phyloP scores from a whole-genome alignment of 1,140 invertebrate species.

The Megalopta genalis region DNA sequence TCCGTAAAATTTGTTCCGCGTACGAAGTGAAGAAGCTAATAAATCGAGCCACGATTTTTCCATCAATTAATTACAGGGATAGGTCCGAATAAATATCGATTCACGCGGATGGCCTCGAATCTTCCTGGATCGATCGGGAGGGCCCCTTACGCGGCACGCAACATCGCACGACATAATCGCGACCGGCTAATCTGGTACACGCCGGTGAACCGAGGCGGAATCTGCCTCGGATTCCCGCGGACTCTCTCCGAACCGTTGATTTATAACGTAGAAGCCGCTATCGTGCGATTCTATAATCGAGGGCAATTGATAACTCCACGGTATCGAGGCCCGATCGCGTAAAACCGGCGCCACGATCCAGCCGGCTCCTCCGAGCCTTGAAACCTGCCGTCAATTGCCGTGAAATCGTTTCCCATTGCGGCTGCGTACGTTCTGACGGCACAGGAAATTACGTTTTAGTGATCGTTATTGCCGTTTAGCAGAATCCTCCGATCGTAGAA shows the following conservation, averaged over 20 bases:
- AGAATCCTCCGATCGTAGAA: not conserved
- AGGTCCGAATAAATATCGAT: conserved; percentile 39
- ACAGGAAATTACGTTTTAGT: conserved; percentile 41
- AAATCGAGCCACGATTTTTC: conserved; percentile 18
- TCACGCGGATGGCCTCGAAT: not conserved
- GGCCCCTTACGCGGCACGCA: conserved; percentile 25
- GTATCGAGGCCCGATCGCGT: conserved; percentile 57
- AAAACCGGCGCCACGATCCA: conserved; percentile 65
- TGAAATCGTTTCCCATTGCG: conserved; percentile 36
- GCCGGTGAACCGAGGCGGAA: conserved; percentile 48
- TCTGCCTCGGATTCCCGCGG: conserved; percentile 48
- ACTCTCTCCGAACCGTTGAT: conserved; percentile 64
- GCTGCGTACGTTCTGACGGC: conserved; percentile 22
- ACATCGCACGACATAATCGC: conserved; percentile 58
- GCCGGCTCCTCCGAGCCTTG: conserved; percentile 22
- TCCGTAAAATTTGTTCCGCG: not conserved
- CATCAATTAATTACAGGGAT: conserved; percentile 51
- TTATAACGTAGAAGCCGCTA: conserved; percentile 61
- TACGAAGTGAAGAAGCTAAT: conserved; percentile 11
- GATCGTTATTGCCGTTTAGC: conserved; percentile 3
- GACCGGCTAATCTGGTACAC: conserved; percentile 60
- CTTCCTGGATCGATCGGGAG: not conserved
- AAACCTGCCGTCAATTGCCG: conserved; percentile 59
- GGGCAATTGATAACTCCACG: conserved; percentile 66
- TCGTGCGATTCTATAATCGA: conserved; percentile 68